Conservation (phyloP, 2,797 vertebrate species). For the Darevskia nairensis region DNA sequence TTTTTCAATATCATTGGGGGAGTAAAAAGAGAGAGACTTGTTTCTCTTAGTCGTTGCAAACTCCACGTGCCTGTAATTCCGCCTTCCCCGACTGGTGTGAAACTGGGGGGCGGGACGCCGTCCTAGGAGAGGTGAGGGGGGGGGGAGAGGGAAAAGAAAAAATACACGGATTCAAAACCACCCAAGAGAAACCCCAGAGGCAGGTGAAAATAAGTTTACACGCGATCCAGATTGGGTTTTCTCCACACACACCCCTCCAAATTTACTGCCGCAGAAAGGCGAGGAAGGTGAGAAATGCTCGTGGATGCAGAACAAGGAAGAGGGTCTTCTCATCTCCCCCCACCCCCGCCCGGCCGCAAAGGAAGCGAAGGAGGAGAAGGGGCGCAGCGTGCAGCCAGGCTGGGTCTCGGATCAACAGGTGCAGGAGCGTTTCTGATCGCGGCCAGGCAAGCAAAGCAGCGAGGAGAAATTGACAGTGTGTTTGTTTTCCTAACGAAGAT, state of each 20-base stretch:
- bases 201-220: background rate
- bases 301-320: too few species aligned
- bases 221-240: background rate
- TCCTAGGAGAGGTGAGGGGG: too few species aligned
- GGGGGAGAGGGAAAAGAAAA: fast-evolving
- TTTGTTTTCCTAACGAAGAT: background rate
- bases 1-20: too few species aligned
- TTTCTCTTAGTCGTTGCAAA: background rate
- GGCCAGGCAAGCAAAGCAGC: too few species aligned
- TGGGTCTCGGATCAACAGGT: background rate
- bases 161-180: background rate
- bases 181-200: background rate
- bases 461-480: background rate
- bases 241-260: background rate
- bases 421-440: background rate
- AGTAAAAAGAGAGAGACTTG: background rate
- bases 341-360: too few species aligned
- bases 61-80: background rate
- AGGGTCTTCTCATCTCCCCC: background rate
- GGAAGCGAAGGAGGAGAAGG: background rate
- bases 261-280: too few species aligned
- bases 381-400: background rate
- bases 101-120: background rate
- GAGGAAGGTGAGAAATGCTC: too few species aligned
- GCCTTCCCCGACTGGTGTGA: background rate